A percentile compares a stretch with the other conserved stretches of the same genome.
phyloP scores from a whole-genome alignment of 1,140 invertebrate species.

The Hirudo medicinalis region DNA sequence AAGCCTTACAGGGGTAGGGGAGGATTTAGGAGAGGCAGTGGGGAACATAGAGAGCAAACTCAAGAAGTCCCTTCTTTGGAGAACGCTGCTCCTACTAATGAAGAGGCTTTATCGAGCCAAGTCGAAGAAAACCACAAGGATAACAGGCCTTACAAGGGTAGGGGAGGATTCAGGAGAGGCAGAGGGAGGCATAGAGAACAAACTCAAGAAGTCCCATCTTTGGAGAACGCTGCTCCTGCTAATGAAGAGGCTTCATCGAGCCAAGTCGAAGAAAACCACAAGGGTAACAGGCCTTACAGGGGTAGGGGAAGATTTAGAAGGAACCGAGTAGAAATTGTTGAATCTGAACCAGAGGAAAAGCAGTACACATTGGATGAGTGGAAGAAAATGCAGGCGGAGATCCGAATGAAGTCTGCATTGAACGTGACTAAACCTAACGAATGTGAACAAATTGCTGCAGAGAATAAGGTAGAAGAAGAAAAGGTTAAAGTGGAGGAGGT shows the following conservation, averaged over 20 bases:
- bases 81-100: conserved; percentile 81
- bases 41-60: too few species aligned
- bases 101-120: conserved; percentile 86
- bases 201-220: too few species aligned
- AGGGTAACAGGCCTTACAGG: conserved; percentile 45
- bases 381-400: conserved; percentile 10
- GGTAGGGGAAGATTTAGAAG: not conserved
- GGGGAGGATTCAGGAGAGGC: too few species aligned
- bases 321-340: conserved; percentile 58
- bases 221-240: conserved; percentile 43
- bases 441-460: conserved; percentile 71
- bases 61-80: conserved; percentile 62
- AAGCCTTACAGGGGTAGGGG: too few species aligned
- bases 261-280: conserved; percentile 83
- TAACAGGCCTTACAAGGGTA: conserved; percentile 28
- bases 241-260: conserved; percentile 71
- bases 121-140: conserved; percentile 77
- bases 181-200: conserved; percentile 44
- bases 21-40: conserved; percentile 39
- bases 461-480: conserved; percentile 49
- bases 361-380: conserved; percentile 22
- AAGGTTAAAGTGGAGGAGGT: conserved; percentile 53
- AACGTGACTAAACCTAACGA: conserved; percentile 81
- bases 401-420: conserved; percentile 42
- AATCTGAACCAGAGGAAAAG: conserved; percentile 22